Evolutionary conservation across 1,140 invertebrate genomes (phyloP), one percentile per base, ranked within the genome.

Genomic region (Drosophila ercepeae): DNA sequence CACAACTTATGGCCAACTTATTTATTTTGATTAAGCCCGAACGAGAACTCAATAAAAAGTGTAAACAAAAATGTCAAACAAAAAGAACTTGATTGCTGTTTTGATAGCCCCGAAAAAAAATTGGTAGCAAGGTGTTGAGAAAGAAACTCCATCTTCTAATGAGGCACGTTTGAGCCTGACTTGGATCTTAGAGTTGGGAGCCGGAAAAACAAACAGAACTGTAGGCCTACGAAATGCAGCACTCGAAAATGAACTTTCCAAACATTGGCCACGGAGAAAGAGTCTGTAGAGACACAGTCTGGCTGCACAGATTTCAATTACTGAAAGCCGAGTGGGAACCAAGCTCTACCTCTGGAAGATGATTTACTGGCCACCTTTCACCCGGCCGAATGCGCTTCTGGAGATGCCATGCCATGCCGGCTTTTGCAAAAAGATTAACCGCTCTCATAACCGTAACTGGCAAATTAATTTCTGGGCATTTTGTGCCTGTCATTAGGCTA

Each of bases 401-500:
- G 8, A n/a, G n/a, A n/a, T n/a, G n/a, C n/a, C n/a, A n/a, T n/a
- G n/a, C n/a, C n/a, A 7, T 14, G 21, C 52, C 54, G 54, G 64
- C 34, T 61, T 72, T 72, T 41, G 69, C 69, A 53, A 73, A 71
- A 71, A 71, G 67, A 58, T 58, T 48, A 79, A 79, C 78, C 77
- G 82, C 82, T 82, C 72, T 78, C 86, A 82, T 75, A 88, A 88
- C 82, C 82, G 82, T 88, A 88, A 78, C 82, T 65, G 77, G 82
- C 83, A 74, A 88, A 88, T 88, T 88, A 88, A 89, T 88, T 88
- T 88, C 58, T 78, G 49, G 39, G 19, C 48, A 68, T 75, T 88
- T 81, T 75, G 68, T 75, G 82, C 69, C 75, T 64, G 82, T 88
- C 82, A 88, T 88, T 88, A 82, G 74, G 77, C 77, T 88, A 88